Conservation (phyloP, 2,888 invertebrate genomes). For the Rhingia campestris region DNA sequence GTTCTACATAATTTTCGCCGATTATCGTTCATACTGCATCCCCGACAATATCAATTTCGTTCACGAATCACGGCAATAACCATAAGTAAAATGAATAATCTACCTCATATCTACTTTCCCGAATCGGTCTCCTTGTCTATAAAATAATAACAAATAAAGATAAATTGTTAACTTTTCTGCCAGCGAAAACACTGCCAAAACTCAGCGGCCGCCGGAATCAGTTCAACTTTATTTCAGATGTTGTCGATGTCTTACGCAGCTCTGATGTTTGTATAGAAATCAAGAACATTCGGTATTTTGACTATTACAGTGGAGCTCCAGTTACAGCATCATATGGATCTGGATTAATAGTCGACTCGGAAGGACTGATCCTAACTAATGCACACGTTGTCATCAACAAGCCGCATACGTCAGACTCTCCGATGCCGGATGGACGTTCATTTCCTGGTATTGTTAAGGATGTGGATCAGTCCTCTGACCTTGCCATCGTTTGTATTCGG, state of each 20-base stretch:
- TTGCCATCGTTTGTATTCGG: conserved; percentile 93
- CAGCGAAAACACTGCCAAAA: conserved; percentile 76
- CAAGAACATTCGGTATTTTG: conserved; percentile 88
- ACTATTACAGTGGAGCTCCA: conserved; percentile 88
- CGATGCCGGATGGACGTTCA: conserved; percentile 88
- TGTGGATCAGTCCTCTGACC: conserved; percentile 92
- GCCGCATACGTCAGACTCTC: conserved; percentile 87
- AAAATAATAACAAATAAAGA: conserved; percentile 14
- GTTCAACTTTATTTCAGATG: conserved; percentile 95
- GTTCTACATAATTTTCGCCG: conserved; percentile 51
- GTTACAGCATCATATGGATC: conserved; percentile 92
- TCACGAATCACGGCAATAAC: not conserved
- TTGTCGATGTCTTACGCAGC: conserved; percentile 92
- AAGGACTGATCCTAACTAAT: conserved; percentile 96
- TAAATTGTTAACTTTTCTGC: conserved; percentile 19
- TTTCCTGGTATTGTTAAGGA: conserved; percentile 91
- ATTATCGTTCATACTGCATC: not conserved
- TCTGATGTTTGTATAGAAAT: conserved; percentile 96
- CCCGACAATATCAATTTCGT: not conserved
- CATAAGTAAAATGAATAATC: not conserved
- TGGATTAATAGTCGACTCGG: conserved; percentile 93
- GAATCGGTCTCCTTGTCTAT: conserved; percentile 35
- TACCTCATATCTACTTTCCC: conserved; percentile 12
- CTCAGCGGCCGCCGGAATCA: conserved; percentile 84
- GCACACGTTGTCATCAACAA: conserved; percentile 96